A percentile compares a stretch with the other conserved stretches of the same genome.
Conservation (phyloP, 2,797 vertebrate genomes). For the Acropternis orthonyx region DNA sequence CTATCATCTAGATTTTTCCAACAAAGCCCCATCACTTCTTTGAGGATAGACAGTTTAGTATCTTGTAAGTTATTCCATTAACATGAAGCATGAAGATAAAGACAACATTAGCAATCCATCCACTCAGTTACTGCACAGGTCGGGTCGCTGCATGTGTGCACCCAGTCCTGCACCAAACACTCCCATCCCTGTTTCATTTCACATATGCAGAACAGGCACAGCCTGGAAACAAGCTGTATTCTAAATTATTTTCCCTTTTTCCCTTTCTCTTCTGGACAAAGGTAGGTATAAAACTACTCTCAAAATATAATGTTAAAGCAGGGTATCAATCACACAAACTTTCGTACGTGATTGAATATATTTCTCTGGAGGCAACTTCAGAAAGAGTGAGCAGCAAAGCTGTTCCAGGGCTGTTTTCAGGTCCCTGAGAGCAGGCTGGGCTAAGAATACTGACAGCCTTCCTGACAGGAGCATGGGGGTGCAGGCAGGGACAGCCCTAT, state of each 20-base stretch:
- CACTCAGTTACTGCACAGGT: neutral
- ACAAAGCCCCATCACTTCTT: neutral
- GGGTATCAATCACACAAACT: neutral
- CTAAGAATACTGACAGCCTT: neutral
- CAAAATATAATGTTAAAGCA: neutral
- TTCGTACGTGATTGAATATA: neutral
- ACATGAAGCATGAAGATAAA: neutral
- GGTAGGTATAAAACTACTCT: neutral
- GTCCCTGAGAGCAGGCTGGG: neutral
- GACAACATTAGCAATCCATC: neutral
- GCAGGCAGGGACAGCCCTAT: neutral
- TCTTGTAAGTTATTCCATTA: neutral
- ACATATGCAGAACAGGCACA: neutral
- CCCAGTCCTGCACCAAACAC: neutral
- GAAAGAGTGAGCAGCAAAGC: neutral
- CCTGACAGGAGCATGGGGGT: neutral
- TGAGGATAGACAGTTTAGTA: neutral
- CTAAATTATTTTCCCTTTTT: neutral
- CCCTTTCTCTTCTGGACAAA: neutral
- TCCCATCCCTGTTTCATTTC: neutral
- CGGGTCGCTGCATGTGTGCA: rapidly evolving
- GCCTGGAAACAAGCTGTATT: neutral
- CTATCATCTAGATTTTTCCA: neutral
- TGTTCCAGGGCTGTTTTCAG: neutral
- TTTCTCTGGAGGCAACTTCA: neutral